Evolutionary conservation across 1,140 invertebrate species (phyloP).

Genomic region (Condylostylus longicornis): DNA sequence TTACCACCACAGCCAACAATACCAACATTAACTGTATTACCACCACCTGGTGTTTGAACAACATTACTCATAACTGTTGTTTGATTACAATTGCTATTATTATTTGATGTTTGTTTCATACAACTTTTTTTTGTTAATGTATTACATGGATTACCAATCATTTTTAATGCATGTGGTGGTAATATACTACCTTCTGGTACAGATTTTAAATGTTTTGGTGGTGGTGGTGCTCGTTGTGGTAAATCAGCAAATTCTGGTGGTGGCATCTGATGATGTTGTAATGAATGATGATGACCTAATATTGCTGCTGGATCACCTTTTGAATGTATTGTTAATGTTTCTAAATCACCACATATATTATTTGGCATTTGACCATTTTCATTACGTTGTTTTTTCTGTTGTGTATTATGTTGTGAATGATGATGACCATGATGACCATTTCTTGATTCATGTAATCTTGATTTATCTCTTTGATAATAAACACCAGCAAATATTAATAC

Average conservation of each 20-base stretch:
- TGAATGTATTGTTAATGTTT: conserved; percentile 47
- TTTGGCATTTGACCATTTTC: conserved; percentile 74
- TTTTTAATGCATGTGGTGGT: conserved; percentile 47
- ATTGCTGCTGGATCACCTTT: conserved; percentile 52
- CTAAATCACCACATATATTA: conserved; percentile 63
- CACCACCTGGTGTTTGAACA: conserved; percentile 33
- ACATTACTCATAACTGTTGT: conserved; percentile 43
- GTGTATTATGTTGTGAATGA: too few relatives aligned
- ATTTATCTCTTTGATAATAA: conserved; percentile 82
- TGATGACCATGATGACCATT: too few relatives aligned
- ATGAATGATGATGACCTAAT: conserved; percentile 47
- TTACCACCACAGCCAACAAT: conserved; percentile 22
- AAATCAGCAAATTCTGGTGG: conserved; percentile 63
- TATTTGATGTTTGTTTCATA: conserved; percentile 26
- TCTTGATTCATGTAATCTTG: conserved; percentile 46
- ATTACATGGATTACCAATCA: conserved; percentile 43
- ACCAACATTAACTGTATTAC: conserved; percentile 15
- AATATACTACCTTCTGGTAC: conserved; percentile 40
- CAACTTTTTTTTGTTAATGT: conserved; percentile 48
- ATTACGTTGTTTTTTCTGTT: conserved; percentile 49
- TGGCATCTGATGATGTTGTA: conserved; percentile 59
- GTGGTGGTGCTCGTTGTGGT: conserved; percentile 52
- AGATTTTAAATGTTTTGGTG: conserved; percentile 52
- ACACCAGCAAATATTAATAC: conserved; percentile 86
- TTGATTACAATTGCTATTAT: conserved; percentile 32